Evolutionary conservation across 1,140 invertebrate genomes (phyloP).

Genomic region (Drosophila yakuba): DNA sequence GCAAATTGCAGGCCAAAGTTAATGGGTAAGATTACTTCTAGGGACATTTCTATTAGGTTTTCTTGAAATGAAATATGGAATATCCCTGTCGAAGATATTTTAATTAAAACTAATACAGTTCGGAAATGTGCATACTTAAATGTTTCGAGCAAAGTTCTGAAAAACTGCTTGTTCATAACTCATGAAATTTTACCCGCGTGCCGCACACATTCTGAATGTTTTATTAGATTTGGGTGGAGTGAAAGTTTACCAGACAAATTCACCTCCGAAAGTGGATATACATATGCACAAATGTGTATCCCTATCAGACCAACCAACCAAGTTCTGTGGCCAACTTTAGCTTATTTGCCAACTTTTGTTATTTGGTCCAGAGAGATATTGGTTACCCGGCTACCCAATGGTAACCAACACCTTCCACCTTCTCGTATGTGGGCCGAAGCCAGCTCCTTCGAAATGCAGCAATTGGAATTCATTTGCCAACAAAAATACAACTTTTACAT

Average conservation of each 20-base stretch:
- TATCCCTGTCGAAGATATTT: not conserved
- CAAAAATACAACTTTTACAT: constrained; percentile 82
- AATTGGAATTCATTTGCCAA: constrained; percentile 80
- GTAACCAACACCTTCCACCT: constrained; percentile 57
- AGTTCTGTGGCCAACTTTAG: constrained; percentile 46
- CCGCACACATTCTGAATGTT: constrained; percentile 47
- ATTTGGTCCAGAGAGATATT: constrained; percentile 44
- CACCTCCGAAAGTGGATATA: constrained; percentile 23
- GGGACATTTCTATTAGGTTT: too few species aligned
- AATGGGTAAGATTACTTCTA: not conserved
- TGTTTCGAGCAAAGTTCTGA: constrained; percentile 1
- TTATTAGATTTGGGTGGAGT: constrained; percentile 38
- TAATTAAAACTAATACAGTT: not conserved
- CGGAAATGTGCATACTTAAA: not conserved
- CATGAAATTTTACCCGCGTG: constrained; percentile 52
- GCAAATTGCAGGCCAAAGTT: constrained; percentile 51
- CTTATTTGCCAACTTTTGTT: constrained; percentile 48
- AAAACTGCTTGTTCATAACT: constrained; percentile 24
- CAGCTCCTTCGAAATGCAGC: constrained; percentile 35
- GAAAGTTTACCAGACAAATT: constrained; percentile 41
- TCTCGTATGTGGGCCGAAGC: not conserved
- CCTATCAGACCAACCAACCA: constrained; percentile 14
- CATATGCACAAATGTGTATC: constrained; percentile 6
- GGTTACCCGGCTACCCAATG: constrained; percentile 47
- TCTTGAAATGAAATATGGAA: not conserved